phyloP scores from a whole-genome alignment of 2,113 vertebrate genomes.

The Gambusia holbrooki region DNA sequence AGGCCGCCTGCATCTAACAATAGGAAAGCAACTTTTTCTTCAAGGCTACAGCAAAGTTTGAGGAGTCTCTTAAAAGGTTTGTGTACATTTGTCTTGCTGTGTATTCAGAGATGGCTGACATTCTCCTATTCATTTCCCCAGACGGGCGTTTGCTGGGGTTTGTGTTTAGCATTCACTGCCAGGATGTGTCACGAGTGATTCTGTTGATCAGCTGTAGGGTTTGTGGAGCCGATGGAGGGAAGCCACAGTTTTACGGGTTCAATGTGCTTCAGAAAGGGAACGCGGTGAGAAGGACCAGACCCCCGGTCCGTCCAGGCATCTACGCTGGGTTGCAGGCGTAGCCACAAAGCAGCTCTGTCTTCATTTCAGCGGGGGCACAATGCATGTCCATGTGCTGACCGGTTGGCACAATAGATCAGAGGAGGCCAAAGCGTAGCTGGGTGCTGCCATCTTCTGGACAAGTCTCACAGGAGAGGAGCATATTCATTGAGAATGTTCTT shows the following conservation, averaged over 20 bases:
- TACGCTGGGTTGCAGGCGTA: slow-evolving; percentile 42
- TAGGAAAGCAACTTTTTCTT: slow-evolving; percentile 77
- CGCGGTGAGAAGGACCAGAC: slow-evolving; percentile 40
- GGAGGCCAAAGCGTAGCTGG: slow-evolving; percentile 65
- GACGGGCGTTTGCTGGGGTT: slow-evolving; percentile 65
- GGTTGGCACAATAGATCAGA: slow-evolving; percentile 40
- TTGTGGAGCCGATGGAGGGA: slow-evolving; percentile 49
- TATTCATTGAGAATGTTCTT: neutral
- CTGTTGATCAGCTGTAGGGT: slow-evolving; percentile 67
- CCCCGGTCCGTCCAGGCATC: slow-evolving; percentile 63
- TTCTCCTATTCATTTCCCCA: slow-evolving; percentile 66
- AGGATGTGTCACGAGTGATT: slow-evolving; percentile 71
- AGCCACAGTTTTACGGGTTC: slow-evolving; percentile 57
- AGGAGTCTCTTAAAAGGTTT: slow-evolving; percentile 67
- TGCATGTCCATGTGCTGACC: slow-evolving; percentile 13
- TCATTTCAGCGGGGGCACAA: slow-evolving; percentile 39
- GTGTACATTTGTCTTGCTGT: slow-evolving; percentile 61
- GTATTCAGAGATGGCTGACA: slow-evolving; percentile 55
- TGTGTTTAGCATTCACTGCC: slow-evolving; percentile 68
- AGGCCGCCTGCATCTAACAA: slow-evolving; percentile 73
- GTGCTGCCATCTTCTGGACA: slow-evolving; percentile 83
- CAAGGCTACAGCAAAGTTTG: slow-evolving; percentile 74
- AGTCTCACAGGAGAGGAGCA: slow-evolving; percentile 12
- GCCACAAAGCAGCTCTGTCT: slow-evolving; percentile 66
- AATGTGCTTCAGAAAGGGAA: slow-evolving; percentile 47